Evolutionary conservation across 1,140 invertebrate species (phyloP).

Genomic region (Pseudomyrmex concolor): DNA sequence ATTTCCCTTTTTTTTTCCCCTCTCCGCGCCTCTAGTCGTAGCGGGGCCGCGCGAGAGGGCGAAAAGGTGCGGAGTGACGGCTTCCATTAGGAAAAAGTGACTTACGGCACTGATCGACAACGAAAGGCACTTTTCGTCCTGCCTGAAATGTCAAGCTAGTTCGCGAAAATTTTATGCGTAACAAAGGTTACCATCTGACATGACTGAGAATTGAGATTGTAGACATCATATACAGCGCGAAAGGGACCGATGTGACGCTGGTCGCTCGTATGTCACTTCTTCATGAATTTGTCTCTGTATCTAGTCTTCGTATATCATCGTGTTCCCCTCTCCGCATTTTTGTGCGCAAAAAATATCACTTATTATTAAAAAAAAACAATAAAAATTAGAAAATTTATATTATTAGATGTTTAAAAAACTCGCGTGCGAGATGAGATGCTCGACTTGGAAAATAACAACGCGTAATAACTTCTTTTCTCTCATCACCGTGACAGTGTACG

Average conservation of each 20-base stretch:
- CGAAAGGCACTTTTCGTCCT: slow-evolving; percentile 77
- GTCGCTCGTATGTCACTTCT: slow-evolving; percentile 37
- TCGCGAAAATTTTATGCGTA: slow-evolving; percentile 65
- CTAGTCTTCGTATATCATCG: slow-evolving; percentile 2
- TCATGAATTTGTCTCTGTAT: slow-evolving; percentile 35
- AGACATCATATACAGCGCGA: slow-evolving; percentile 22
- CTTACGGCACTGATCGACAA: slow-evolving; percentile 78
- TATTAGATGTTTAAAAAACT: background rate
- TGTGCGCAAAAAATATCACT: background rate
- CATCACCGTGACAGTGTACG: background rate
- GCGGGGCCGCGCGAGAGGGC: slow-evolving; percentile 48
- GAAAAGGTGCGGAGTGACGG: slow-evolving; percentile 72
- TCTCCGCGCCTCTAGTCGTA: slow-evolving; percentile 31
- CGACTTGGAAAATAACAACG: slow-evolving; percentile 10
- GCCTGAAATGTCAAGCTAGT: slow-evolving; percentile 47
- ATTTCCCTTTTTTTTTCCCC: slow-evolving; percentile 2
- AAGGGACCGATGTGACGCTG: slow-evolving; percentile 22
- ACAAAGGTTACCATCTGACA: slow-evolving; percentile 44
- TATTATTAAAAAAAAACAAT: background rate
- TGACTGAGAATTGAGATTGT: slow-evolving; percentile 22
- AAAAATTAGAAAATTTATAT: background rate
- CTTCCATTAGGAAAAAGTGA: slow-evolving; percentile 80
- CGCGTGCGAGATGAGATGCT: background rate
- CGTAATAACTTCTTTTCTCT: background rate
- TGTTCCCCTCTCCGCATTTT: background rate